Evolutionary conservation across 2,888 invertebrate genomes (phyloP).

Genomic region (Sarcophaga subvicina): DNA sequence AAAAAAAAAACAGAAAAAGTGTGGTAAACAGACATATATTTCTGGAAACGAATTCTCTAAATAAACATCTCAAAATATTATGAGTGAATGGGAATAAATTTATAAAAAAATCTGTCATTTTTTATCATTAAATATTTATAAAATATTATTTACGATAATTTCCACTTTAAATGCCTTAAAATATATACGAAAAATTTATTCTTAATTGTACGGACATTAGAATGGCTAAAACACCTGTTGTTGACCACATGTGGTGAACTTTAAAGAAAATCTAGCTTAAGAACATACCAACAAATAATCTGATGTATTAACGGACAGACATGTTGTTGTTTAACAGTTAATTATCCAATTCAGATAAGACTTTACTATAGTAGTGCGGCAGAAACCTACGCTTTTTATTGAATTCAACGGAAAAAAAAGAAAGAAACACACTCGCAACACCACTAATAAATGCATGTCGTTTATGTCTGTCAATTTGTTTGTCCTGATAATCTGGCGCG

Average conservation of each 20-base stretch:
- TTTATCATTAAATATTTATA: not conserved
- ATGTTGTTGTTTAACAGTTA: slow-evolving; percentile 65
- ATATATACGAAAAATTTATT: slow-evolving; percentile 20
- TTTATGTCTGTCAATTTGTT: not conserved
- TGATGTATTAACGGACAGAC: slow-evolving; percentile 25
- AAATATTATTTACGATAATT: slow-evolving; percentile 20
- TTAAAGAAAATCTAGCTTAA: not conserved
- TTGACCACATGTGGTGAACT: not conserved
- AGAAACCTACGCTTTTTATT: slow-evolving; percentile 58
- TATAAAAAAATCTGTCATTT: not conserved
- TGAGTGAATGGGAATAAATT: slow-evolving; percentile 27
- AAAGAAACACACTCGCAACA: not conserved
- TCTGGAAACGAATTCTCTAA: not conserved
- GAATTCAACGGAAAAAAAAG: slow-evolving; percentile 10
- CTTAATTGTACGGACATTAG: slow-evolving; percentile 32
- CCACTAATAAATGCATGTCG: slow-evolving; percentile 41
- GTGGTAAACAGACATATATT: slow-evolving; percentile 8
- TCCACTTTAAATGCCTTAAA: slow-evolving; percentile 22
- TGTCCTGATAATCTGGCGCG: slow-evolving; percentile 47
- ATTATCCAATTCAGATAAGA: slow-evolving; percentile 66
- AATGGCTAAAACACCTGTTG: slow-evolving; percentile 49
- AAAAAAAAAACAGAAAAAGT: not conserved
- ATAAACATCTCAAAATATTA: slow-evolving; percentile 37
- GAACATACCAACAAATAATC: slow-evolving; percentile 3
- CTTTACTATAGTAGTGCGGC: slow-evolving; percentile 17